Percentiles rank a stretch among this genome's conserved stretches.
phyloP scores from a whole-genome alignment of 92 coral and sea anemone species.

The Porites divaricata region DNA sequence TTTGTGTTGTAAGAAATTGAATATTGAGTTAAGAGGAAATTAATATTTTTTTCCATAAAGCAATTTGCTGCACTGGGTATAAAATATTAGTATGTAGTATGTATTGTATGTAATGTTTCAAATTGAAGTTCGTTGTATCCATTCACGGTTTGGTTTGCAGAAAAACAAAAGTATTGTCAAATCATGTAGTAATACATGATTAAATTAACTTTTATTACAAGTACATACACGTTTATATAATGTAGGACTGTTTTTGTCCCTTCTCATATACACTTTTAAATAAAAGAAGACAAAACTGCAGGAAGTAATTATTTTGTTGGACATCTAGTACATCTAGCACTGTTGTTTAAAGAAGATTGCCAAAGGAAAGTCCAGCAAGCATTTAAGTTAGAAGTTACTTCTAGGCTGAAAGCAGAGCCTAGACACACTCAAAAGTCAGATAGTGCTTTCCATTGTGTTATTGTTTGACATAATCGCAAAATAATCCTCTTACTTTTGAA shows the following conservation, averaged over 20 bases:
- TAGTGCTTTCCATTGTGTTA: too few species aligned
- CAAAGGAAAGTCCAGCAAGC: too few species aligned
- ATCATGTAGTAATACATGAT: background rate
- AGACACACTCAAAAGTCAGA: too few species aligned
- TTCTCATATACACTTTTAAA: background rate
- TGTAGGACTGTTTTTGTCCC: background rate
- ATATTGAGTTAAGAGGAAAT: background rate
- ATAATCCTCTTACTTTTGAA: too few species aligned
- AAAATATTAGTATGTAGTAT: too few species aligned
- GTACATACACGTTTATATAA: slow-evolving; percentile 8
- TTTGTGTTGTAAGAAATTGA: background rate
- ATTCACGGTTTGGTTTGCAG: background rate
- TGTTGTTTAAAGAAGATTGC: background rate
- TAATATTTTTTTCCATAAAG: background rate
- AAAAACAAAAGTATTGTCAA: background rate
- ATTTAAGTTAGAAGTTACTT: too few species aligned
- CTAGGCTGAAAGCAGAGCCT: too few species aligned
- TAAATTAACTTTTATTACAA: background rate
- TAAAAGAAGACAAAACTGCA: background rate
- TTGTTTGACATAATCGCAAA: too few species aligned
- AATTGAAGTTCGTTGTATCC: background rate
- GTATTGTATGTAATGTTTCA: too few species aligned
- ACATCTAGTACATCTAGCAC: background rate
- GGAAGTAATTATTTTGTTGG: background rate
- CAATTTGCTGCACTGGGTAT: background rate